Conservation (phyloP, 1,140 invertebrate genomes). For the Eriocheir sinensis region DNA sequence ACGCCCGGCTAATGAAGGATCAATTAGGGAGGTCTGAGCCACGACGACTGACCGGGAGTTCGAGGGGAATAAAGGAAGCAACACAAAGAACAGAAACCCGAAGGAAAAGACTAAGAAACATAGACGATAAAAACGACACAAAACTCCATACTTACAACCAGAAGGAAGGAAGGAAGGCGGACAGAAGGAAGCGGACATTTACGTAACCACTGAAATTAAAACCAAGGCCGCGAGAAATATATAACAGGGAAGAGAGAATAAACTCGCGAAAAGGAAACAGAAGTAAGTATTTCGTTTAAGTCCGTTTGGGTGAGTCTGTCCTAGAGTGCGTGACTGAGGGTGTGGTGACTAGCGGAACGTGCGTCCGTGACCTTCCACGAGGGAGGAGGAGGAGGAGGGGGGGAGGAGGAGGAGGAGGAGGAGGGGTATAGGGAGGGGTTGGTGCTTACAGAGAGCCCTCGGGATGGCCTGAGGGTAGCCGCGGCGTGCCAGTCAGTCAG, state of each 20-base stretch:
- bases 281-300: no score
- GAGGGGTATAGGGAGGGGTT: neutral
- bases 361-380: neutral
- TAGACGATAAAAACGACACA: no score
- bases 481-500: neutral
- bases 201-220: no score
- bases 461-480: neutral
- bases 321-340: constrained; percentile 12
- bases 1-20: neutral
- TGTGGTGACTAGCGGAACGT: neutral
- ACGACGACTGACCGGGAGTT: no score
- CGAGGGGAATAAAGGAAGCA: no score
- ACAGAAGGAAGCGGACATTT: neutral
- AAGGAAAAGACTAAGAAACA: no score
- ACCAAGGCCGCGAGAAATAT: neutral
- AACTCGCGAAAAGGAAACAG: no score
- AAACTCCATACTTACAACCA: no score
- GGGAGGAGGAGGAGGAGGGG: neutral
- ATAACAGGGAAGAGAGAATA: neutral
- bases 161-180: no score
- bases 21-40: neutral
- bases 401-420: neutral
- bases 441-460: neutral
- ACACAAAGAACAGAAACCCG: no score
- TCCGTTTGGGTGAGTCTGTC: neutral